Percentiles rank a stretch among this genome's conserved stretches.
phyloP scores from a whole-genome alignment of 2,888 invertebrate species.

The Idaea straminata region DNA sequence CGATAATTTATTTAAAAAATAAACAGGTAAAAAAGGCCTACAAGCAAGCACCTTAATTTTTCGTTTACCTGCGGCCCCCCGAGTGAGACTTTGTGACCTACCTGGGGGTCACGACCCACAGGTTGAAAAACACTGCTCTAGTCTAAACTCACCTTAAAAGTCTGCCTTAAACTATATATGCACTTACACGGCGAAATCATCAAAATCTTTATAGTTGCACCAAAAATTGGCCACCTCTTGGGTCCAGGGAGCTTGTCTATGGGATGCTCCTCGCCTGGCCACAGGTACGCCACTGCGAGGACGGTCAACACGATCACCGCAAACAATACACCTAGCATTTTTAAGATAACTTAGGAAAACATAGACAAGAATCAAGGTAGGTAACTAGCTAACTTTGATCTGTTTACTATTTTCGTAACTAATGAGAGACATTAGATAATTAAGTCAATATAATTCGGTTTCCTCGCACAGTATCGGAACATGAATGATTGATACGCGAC shows the following conservation, averaged over 20 bases:
- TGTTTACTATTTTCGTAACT: too few species aligned
- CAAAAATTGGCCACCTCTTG: conserved; percentile 10
- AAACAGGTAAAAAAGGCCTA: too few species aligned
- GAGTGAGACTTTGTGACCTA: too few species aligned
- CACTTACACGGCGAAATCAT: conserved; percentile 16
- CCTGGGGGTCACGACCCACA: too few species aligned
- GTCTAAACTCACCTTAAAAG: too few species aligned
- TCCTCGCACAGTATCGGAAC: neutral
- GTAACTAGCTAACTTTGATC: too few species aligned
- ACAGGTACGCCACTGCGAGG: neutral
- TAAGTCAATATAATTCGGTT: neutral
- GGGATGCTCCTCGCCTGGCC: conserved; percentile 10
- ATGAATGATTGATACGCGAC: neutral
- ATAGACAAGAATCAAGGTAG: too few species aligned
- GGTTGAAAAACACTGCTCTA: too few species aligned
- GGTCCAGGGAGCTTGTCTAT: conserved; percentile 15
- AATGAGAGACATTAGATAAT: too few species aligned
- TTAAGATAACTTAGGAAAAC: neutral
- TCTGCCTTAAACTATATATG: neutral
- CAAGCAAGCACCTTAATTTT: too few species aligned
- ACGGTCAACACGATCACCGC: neutral
- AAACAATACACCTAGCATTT: neutral
- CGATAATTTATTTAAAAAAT: too few species aligned
- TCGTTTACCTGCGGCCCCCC: too few species aligned
- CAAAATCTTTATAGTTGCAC: conserved; percentile 7